Evolutionary conservation across 2,797 vertebrate genomes (phyloP).

Genomic region (Danio tinwini): DNA sequence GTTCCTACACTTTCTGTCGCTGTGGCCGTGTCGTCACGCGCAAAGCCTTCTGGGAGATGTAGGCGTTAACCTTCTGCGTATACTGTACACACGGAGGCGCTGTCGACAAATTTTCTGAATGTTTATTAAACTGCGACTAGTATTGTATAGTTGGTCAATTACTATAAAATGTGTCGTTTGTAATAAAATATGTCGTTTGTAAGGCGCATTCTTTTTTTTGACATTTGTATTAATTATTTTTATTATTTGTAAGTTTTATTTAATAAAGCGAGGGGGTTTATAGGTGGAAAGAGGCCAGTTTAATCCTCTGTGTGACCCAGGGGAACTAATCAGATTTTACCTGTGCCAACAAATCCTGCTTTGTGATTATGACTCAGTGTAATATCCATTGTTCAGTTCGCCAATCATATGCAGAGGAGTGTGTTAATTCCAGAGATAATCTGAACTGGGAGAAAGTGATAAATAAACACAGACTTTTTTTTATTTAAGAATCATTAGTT

Average conservation of each 20-base stretch:
- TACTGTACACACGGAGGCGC: constrained; percentile 14
- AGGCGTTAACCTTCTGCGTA: background rate
- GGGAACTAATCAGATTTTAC: constrained; percentile 43
- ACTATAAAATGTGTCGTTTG: background rate
- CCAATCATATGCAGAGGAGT: background rate
- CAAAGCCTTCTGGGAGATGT: constrained; percentile 44
- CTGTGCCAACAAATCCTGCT: constrained; percentile 40
- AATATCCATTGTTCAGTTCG: background rate
- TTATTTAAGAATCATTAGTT: background rate
- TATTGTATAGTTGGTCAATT: background rate
- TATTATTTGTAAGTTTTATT: no score
- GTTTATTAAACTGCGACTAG: background rate
- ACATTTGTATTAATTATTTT: background rate
- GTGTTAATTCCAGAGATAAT: background rate
- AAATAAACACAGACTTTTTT: background rate
- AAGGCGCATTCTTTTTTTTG: background rate
- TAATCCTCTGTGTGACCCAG: constrained; percentile 35
- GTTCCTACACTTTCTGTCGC: constrained; percentile 52
- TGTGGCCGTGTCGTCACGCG: constrained; percentile 22
- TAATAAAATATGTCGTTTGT: background rate
- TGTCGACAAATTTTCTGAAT: background rate
- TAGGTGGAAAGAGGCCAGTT: background rate
- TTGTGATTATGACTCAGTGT: constrained; percentile 40
- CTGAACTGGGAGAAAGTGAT: no score
- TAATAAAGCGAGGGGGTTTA: background rate